A percentile compares a stretch with the other conserved stretches of the same genome.
Evolutionary conservation across 2,113 vertebrate genomes (phyloP).

Genomic region (Lophius piscatorius): DNA sequence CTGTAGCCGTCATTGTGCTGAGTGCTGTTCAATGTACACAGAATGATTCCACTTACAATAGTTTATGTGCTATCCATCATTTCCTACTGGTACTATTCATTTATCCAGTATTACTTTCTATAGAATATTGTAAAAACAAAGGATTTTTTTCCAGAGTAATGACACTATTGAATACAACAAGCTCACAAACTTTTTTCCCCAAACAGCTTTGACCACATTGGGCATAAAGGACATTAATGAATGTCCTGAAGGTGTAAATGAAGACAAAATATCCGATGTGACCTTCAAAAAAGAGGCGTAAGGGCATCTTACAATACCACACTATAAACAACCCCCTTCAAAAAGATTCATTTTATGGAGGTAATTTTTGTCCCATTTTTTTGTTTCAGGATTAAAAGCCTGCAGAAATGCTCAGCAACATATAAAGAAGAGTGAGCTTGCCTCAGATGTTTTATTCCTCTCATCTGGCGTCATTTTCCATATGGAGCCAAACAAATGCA

Average conservation of each 20-base stretch:
- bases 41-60: too few relatives aligned
- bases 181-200: background rate
- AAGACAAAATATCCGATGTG: conserved; percentile 73
- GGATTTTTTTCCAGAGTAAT: too few relatives aligned
- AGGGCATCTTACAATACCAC: conserved; percentile 36
- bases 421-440: conserved; percentile 19
- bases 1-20: too few relatives aligned
- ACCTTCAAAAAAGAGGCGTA: conserved; percentile 79
- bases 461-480: background rate
- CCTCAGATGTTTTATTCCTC: too few relatives aligned
- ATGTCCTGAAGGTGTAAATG: conserved; percentile 63
- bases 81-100: too few relatives aligned
- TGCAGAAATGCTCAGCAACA: conserved; percentile 66
- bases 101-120: too few relatives aligned
- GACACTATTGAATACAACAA: background rate
- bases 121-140: too few relatives aligned
- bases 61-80: too few relatives aligned
- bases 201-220: conserved; percentile 74
- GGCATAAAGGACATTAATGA: conserved; percentile 73
- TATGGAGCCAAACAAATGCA: too few relatives aligned
- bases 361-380: conserved; percentile 4
- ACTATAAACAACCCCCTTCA: background rate
- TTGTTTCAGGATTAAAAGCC: conserved; percentile 65
- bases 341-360: background rate
- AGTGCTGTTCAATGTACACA: too few relatives aligned